Percentiles rank a stretch among this genome's conserved stretches.
phyloP scores from a whole-genome alignment of 2,113 vertebrate genomes.

The Dermatemys mawii region DNA sequence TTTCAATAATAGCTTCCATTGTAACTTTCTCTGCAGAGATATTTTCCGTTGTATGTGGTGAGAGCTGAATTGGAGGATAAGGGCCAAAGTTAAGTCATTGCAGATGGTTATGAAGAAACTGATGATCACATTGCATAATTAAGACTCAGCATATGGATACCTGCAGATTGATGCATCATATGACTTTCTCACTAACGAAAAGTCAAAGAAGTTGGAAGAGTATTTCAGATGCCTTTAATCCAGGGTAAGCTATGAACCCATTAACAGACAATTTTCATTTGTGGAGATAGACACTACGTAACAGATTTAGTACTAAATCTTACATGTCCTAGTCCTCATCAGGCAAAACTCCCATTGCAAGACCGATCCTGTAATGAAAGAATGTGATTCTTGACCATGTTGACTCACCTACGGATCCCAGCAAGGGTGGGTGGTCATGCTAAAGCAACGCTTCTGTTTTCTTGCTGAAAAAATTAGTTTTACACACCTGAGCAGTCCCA shows the following conservation, averaged over 20 bases:
- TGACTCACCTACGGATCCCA: not conserved
- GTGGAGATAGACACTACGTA: not conserved
- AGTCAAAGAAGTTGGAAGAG: not conserved
- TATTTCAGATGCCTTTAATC: not conserved
- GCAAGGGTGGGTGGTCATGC: not conserved
- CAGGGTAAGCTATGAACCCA: not conserved
- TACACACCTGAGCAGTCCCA: not conserved
- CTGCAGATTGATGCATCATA: not conserved
- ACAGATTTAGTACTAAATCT: not conserved
- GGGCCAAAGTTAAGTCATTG: constrained; percentile 52
- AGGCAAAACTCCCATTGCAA: not conserved
- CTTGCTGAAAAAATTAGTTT: not conserved
- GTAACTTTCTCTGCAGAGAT: not conserved
- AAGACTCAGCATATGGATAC: not conserved
- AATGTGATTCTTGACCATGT: not conserved
- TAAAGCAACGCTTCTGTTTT: not conserved
- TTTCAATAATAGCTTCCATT: not conserved
- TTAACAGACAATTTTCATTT: not conserved
- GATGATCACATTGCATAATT: constrained; percentile 49
- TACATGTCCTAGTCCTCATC: not conserved
- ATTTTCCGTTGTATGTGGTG: not conserved
- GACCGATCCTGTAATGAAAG: not conserved
- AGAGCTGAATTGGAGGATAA: constrained; percentile 43
- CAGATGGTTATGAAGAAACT: constrained; percentile 4
- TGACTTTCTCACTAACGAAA: constrained; percentile 5